These are phyloP conservation scores for Sinopyrophorus schimmeli DNA, from an alignment of 2,888 invertebrate species.

Conservation along the genomic window DNA sequence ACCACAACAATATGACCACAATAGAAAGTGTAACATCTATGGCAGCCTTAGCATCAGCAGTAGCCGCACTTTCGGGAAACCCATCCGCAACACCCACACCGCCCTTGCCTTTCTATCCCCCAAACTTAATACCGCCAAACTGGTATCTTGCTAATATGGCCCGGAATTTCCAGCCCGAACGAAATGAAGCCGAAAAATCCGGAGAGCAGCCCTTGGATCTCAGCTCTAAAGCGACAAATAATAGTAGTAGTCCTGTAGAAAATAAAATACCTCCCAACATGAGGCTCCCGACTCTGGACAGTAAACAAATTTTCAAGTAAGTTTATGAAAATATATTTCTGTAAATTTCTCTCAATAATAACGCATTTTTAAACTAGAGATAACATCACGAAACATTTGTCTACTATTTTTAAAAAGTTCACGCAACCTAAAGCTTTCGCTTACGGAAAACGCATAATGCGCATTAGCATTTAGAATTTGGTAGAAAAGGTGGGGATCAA, in stretches of 20 bases:
- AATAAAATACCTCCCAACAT: constrained; percentile 49
- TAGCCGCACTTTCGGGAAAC: constrained; percentile 61
- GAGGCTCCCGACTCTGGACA: constrained; percentile 55
- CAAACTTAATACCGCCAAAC: constrained; percentile 46
- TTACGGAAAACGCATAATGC: no score
- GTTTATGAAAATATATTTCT: constrained; percentile 54
- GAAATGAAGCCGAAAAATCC: constrained; percentile 34
- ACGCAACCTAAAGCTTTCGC: no score
- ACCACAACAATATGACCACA: constrained; percentile 59
- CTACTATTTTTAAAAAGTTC: no score
- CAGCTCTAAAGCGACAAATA: constrained; percentile 75
- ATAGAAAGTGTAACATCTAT: constrained; percentile 66
- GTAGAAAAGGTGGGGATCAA: no score
- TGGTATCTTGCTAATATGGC: constrained; percentile 58
- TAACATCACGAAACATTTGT: no score
- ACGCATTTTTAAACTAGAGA: no score
- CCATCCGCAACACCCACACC: constrained; percentile 40
- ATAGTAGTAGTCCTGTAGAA: constrained; percentile 42
- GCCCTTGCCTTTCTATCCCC: constrained; percentile 50
- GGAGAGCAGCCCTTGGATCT: constrained; percentile 84
- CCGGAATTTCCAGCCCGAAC: constrained; percentile 54
- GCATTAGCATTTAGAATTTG: no score
- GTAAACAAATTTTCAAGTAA: constrained; percentile 73
- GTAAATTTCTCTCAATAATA: no score
- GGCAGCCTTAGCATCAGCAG: constrained; percentile 67